Percentiles rank a stretch among this genome's conserved stretches.
Evolutionary conservation across 1,140 invertebrate species (phyloP).

Genomic region (Papilio aristodemus): DNA sequence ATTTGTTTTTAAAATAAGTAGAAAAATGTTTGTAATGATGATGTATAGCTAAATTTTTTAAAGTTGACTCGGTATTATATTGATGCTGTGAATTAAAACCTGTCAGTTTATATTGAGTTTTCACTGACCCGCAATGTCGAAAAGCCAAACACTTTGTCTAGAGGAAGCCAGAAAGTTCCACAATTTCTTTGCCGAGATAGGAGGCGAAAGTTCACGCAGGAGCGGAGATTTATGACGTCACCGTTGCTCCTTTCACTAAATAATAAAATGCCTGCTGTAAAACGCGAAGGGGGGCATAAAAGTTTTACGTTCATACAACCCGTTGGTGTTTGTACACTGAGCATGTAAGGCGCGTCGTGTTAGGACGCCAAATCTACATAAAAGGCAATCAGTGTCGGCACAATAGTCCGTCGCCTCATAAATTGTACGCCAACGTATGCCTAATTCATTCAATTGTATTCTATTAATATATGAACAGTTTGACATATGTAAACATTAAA

Average conservation of each 20-base stretch:
- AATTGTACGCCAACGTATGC: slow-evolving; percentile 60
- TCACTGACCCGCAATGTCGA: slow-evolving; percentile 64
- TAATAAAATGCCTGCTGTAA: slow-evolving; percentile 78
- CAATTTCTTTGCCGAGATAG: slow-evolving; percentile 79
- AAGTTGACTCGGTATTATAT: slow-evolving; percentile 31
- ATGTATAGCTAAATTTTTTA: too few relatives aligned
- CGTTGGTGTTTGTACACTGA: slow-evolving; percentile 67
- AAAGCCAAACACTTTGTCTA: slow-evolving; percentile 79
- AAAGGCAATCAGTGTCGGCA: slow-evolving; percentile 74
- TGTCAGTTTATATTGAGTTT: slow-evolving; percentile 69
- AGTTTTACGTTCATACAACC: slow-evolving; percentile 78
- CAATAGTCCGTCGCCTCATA: slow-evolving; percentile 64
- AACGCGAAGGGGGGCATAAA: slow-evolving; percentile 75
- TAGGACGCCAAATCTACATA: slow-evolving; percentile 72
- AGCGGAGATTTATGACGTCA: slow-evolving; percentile 79
- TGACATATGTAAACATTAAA: slow-evolving; percentile 37
- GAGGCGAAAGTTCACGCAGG: slow-evolving; percentile 79
- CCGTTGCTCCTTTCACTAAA: slow-evolving; percentile 79
- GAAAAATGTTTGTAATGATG: not conserved
- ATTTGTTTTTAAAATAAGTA: not conserved
- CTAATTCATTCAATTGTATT: slow-evolving; percentile 40
- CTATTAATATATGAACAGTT: slow-evolving; percentile 18
- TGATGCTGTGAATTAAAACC: slow-evolving; percentile 46
- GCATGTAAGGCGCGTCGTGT: slow-evolving; percentile 60
- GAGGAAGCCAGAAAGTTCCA: slow-evolving; percentile 76